These are phyloP conservation scores for Atrina japonica DNA, from an alignment of 2,888 invertebrate species.

Conservation along the genomic window DNA sequence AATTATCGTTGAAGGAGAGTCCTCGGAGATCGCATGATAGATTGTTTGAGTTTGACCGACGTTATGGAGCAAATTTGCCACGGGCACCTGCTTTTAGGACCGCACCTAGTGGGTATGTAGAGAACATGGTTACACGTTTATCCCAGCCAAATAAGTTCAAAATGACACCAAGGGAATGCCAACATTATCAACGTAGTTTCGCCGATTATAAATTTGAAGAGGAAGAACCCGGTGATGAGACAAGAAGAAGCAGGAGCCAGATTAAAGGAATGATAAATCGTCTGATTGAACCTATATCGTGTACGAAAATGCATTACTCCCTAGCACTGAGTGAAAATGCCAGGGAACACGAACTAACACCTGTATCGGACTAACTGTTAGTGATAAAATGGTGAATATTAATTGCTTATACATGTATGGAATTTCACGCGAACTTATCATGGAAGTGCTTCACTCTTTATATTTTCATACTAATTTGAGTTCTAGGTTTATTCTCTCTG, in stretches of 20 bases:
- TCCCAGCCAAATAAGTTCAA: constrained; percentile 19
- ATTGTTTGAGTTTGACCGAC: constrained; percentile 18
- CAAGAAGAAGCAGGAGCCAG: constrained; percentile 11
- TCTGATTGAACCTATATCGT: constrained; percentile 26
- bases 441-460: too few species aligned
- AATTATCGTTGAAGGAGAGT: constrained; percentile 13
- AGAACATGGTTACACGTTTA: constrained; percentile 17
- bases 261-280: constrained; percentile 25
- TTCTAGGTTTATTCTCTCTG: too few species aligned
- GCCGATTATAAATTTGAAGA: constrained; percentile 32
- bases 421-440: too few species aligned
- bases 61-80: constrained; percentile 27
- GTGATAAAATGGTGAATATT: too few species aligned
- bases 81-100: constrained; percentile 28
- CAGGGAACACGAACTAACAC: not conserved
- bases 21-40: constrained; percentile 1
- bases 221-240: constrained; percentile 26
- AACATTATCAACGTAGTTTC: constrained; percentile 31
- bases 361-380: too few species aligned
- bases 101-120: constrained; percentile 18
- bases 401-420: too few species aligned
- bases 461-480: too few species aligned
- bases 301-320: constrained; percentile 24
- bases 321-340: constrained; percentile 12
- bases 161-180: constrained; percentile 18